Evolutionary conservation across 53 echinoderm and acorn worm species (phyloP), one percentile per base, ranked within the genome.

Genomic region (Temnopleurus reevesii): DNA sequence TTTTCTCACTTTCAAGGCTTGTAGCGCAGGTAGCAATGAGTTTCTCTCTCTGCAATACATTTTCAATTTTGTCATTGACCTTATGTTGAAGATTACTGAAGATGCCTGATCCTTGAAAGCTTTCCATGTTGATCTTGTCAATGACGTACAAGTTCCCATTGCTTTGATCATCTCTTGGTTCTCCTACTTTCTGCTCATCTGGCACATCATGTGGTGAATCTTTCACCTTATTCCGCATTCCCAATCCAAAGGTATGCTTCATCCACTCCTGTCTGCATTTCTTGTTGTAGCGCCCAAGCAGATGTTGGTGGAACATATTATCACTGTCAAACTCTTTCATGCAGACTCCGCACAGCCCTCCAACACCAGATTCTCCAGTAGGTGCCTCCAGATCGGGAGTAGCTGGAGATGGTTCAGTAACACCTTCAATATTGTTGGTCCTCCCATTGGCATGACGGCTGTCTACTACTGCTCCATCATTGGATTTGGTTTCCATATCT

Each of bases 251-350:
- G 43, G 88, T 87, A 29, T 87, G 88, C 29, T 71, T 87, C 88
- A 87, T 87, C 88, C 88, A 87, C 46, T 87, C 88, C 53, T 87
- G 65, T 31, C 88, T 66, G 71, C 88, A 87, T 34, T 66, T 87
- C 66, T 87, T 87, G 53, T 66, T 87, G 5, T 45, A 55, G 18
- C 88, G 65, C 30, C 88, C 88, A 47, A 87, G 53, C 33, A 87
- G 19, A 87, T 87, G 88, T 53, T 87, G 88, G 23, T 87, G 88
- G 19, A 87, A 87, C 88, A 87, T 87, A 25, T 87, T 87, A 23
- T 87, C 88, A 66, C 88, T 87, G 25, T 87, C 88, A 87, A 87
- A 87, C 8, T 87, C 88, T 35, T 87, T 87, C 26, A 21, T 87
- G 88, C 88, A 87, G 18, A 87, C 88, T 26, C 27, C 46, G 46